Percentiles rank a stretch among this genome's conserved stretches.
Conservation (phyloP, 2,797 vertebrate genomes). For the Zalophus californianus region DNA sequence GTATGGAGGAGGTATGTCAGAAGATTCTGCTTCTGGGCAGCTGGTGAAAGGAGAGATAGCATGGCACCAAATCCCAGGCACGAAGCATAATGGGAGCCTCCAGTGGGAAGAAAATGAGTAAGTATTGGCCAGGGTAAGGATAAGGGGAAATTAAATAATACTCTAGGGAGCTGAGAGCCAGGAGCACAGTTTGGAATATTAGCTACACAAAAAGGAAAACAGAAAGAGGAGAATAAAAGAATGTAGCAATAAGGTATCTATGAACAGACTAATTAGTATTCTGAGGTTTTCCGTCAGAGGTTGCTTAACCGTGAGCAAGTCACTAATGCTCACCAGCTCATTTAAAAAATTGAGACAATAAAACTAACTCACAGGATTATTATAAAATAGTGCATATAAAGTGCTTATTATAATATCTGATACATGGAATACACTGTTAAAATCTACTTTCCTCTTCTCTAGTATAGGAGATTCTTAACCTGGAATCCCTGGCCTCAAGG, state of each 20-base stretch:
- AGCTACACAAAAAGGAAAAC: background rate
- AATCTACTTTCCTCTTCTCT: background rate
- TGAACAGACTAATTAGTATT: slow-evolving; percentile 12
- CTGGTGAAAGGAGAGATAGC: background rate
- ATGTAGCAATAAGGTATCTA: background rate
- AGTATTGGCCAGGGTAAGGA: background rate
- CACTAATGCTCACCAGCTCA: background rate
- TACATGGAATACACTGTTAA: background rate
- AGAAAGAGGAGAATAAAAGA: background rate
- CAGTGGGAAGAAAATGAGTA: background rate
- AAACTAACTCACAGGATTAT: slow-evolving; percentile 20
- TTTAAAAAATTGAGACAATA: slow-evolving; percentile 49
- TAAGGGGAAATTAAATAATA: background rate
- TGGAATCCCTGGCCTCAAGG: background rate
- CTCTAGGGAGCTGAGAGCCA: background rate
- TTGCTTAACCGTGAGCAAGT: slow-evolving; percentile 2
- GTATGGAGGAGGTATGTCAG: background rate
- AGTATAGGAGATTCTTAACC: background rate
- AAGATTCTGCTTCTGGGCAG: background rate
- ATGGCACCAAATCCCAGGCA: background rate
- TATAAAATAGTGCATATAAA: background rate
- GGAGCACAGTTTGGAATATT: slow-evolving; percentile 7
- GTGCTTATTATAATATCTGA: slow-evolving; percentile 22
- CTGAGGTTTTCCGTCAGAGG: background rate
- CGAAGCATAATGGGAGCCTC: background rate